Base-by-base conservation (phyloP, 2,888 invertebrate species). In the Salpingus planirostris region DNA sequence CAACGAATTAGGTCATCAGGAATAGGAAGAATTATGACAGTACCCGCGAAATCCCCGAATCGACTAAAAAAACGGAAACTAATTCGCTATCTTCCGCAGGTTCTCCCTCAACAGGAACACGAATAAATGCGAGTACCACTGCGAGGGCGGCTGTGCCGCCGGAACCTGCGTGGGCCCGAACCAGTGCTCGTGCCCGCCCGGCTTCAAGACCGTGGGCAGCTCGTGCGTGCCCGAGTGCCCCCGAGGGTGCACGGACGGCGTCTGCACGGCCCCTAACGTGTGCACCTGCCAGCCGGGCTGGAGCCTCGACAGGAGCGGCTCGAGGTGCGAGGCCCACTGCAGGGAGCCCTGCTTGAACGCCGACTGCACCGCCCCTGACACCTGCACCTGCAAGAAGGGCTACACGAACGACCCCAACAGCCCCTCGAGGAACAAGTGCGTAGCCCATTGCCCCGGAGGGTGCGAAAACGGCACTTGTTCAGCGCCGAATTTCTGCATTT, bases 391-490 rank as follows among this genome's bases (percentile, higher is more conserved):
- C 43, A 59, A 65, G 36, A 40, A 52, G 8, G 70, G 69, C 35
- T 70, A 66, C 37, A 44, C 46, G 1, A 59, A 61, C 30, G 65
- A 68, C 36, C 51, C 56, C 14, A 47, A 49, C 7, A 37, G 44
- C 14, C 30, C 36, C 1, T 48, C 55, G 22, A 62, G 61, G 2
- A 57, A 56, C 13, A 64, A 62, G 36, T 74, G 74, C 44, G 54
- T 68, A 5, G 66, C 73, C 2, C 62, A 73, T 40, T 85, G 85
- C 47, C 68, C 73, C 0, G 71, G 71, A n/a, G 83, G 83, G 1
- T 86, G 86, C 46, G 67, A 68, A 5, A 85, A 85, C 51, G 86
- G 84, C 0, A 67, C 70, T 11, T 86, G 86, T 47, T 73, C 80
- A 0, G 73, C 74, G 0, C 85, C 85, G 0, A 78, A 82, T 58